These are phyloP conservation scores for Ptychoptera contaminata DNA, from an alignment of 2,888 invertebrate genomes.

Conservation along the genomic window DNA sequence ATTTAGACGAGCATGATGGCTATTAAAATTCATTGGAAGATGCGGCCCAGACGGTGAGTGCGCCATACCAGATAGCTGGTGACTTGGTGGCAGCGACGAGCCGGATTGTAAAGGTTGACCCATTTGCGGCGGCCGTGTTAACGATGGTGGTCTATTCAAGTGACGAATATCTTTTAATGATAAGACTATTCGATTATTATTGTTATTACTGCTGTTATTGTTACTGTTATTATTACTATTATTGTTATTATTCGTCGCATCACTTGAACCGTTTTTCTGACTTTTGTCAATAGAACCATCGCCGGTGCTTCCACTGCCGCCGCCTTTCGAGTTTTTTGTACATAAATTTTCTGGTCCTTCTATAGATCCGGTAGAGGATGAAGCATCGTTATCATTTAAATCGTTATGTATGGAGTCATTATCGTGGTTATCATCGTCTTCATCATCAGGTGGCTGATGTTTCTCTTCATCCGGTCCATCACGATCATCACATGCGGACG, in stretches of 20 bases:
- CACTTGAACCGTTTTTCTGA: constrained; percentile 3
- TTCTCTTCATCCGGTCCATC: constrained; percentile 15
- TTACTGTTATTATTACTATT: constrained; percentile 12
- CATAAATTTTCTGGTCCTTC: constrained; percentile 31
- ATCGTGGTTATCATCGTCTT: background rate
- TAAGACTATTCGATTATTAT: constrained; percentile 28
- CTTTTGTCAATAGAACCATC: constrained; percentile 4
- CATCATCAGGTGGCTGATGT: constrained; percentile 1
- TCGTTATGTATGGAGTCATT: constrained; percentile 11
- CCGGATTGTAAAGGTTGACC: constrained; percentile 15
- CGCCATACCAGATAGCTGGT: too few relatives aligned
- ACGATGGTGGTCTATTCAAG: constrained; percentile 22
- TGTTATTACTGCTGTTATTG: constrained; percentile 12
- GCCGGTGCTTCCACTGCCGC: constrained; percentile 17
- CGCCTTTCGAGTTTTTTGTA: constrained; percentile 16
- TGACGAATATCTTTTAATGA: constrained; percentile 31
- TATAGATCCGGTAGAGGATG: constrained; percentile 9
- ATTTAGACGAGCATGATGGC: background rate
- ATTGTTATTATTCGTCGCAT: constrained; percentile 6
- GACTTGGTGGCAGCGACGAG: constrained; percentile 2
- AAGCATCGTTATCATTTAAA: constrained; percentile 7
- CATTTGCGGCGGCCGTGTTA: background rate
- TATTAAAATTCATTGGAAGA: constrained; percentile 2
- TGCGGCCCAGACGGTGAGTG: constrained; percentile 7
- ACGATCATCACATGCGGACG: constrained; percentile 13